These are phyloP conservation scores for Drosophila anomelani DNA, from an alignment of 2,888 invertebrate species.

Conservation along the genomic window DNA sequence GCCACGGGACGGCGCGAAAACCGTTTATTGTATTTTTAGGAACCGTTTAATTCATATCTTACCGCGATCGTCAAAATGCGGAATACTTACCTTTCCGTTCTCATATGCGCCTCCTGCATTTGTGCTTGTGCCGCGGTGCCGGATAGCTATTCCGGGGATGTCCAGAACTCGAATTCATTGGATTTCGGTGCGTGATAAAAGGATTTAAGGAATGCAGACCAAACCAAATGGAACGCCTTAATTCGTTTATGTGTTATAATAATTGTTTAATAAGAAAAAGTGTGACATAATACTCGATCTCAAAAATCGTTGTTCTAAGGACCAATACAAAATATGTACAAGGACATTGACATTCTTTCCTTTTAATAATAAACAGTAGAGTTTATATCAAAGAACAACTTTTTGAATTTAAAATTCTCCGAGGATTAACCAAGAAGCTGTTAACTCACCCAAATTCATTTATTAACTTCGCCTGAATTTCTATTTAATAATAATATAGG, in stretches of 20 bases:
- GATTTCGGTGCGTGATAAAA: constrained; percentile 61
- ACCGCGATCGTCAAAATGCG: constrained; percentile 35
- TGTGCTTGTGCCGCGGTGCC: constrained; percentile 20
- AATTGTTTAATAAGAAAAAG: background rate
- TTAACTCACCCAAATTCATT: background rate
- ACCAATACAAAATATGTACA: background rate
- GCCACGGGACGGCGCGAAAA: constrained; percentile 22
- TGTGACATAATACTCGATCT: background rate
- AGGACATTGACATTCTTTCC: background rate
- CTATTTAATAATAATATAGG: constrained; percentile 27
- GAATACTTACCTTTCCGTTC: constrained; percentile 16
- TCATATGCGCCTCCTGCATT: constrained; percentile 41
- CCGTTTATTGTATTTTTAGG: constrained; percentile 46
- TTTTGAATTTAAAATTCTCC: background rate
- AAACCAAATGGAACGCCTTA: background rate
- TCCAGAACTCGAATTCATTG: constrained; percentile 75
- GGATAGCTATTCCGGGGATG: constrained; percentile 58
- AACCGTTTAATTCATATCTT: constrained; percentile 38
- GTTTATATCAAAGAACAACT: background rate
- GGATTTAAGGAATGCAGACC: background rate
- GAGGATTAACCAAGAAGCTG: background rate
- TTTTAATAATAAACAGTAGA: background rate
- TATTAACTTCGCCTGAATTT: background rate
- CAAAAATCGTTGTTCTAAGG: background rate
- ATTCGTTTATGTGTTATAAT: background rate